These are phyloP conservation scores for Falcaria lacertinaria DNA, from an alignment of 2,888 invertebrate species.

Conservation along the genomic window DNA sequence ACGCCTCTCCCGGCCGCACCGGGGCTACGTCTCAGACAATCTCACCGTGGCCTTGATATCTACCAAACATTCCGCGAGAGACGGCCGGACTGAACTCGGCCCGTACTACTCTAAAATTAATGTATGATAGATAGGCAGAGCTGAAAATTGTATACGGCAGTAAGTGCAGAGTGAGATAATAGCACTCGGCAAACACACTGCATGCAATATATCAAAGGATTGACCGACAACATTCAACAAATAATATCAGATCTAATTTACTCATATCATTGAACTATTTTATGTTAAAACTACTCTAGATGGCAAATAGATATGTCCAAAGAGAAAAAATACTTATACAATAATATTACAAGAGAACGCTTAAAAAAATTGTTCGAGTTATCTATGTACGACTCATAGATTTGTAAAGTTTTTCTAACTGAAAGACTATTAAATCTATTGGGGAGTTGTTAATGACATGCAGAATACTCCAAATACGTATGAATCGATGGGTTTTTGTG, in stretches of 20 bases:
- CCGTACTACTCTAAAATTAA: background rate
- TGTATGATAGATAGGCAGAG: background rate
- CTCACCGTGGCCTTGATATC: no score
- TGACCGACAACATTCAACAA: constrained; percentile 28
- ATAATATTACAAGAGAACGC: constrained; percentile 29
- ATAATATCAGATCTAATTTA: constrained; percentile 53
- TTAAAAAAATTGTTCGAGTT: constrained; percentile 34
- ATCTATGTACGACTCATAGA: constrained; percentile 55
- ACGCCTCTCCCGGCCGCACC: constrained; percentile 37
- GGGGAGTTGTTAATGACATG: constrained; percentile 60
- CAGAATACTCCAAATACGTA: constrained; percentile 66
- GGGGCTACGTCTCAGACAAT: constrained; percentile 2
- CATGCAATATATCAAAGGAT: constrained; percentile 17
- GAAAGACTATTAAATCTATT: constrained; percentile 78
- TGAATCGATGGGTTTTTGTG: constrained; percentile 78
- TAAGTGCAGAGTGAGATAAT: background rate
- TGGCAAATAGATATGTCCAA: constrained; percentile 58
- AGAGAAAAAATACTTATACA: constrained; percentile 20
- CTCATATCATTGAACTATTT: constrained; percentile 36
- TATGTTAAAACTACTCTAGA: constrained; percentile 45
- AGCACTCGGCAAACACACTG: background rate
- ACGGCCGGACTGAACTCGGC: no score
- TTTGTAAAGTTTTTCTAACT: constrained; percentile 71
- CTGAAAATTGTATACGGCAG: no score
- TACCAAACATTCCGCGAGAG: no score